Conservation (phyloP, 2,888 invertebrate species). For the Lypha dubia region DNA sequence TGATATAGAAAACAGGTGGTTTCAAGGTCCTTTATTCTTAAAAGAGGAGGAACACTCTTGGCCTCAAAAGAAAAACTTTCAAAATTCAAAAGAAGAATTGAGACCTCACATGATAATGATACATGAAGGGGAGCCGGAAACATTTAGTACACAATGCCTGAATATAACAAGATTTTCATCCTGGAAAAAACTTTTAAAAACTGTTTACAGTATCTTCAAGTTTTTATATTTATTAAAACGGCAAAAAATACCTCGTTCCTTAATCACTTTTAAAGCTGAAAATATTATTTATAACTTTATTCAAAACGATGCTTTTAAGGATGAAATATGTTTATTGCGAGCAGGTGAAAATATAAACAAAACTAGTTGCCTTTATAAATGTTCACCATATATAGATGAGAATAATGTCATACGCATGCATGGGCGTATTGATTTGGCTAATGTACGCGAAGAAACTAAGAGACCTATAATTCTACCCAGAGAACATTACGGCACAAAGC, state of each 20-base stretch:
- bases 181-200: background rate
- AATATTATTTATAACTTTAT: background rate
- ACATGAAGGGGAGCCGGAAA: background rate
- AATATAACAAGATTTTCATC: conserved; percentile 9
- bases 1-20: background rate
- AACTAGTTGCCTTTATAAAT: background rate
- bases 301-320: background rate
- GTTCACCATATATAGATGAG: background rate
- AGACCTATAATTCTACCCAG: background rate
- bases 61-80: background rate
- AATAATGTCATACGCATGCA: background rate
- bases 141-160: background rate
- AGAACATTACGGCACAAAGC: background rate
- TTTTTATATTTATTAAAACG: background rate
- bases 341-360: background rate
- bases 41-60: background rate
- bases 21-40: background rate
- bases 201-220: background rate
- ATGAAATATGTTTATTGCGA: background rate
- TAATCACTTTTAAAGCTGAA: background rate
- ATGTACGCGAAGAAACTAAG: background rate
- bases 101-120: background rate
- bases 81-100: background rate
- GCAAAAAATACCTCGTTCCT: background rate
- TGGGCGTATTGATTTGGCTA: background rate